Evolutionary conservation across 2,888 invertebrate genomes (phyloP).

Genomic region (Marasmarcha lunaedactyla): DNA sequence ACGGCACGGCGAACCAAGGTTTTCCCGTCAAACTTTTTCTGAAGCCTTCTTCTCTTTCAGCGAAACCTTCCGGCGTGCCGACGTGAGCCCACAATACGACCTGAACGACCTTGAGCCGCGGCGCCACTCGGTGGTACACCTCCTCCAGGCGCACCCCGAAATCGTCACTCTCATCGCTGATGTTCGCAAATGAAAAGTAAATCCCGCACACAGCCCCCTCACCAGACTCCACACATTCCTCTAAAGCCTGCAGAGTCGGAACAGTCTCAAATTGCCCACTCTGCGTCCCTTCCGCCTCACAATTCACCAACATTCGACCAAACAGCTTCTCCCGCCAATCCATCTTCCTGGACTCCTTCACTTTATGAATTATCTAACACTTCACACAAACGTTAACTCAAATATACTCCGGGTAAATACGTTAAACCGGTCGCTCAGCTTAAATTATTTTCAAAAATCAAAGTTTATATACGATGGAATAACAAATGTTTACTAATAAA

Average conservation of each 20-base stretch:
- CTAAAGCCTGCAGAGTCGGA: slow-evolving; percentile 51
- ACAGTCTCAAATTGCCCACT: slow-evolving; percentile 56
- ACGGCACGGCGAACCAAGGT: slow-evolving; percentile 79
- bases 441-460: neutral
- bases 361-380: neutral
- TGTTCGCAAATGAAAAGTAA: slow-evolving; percentile 79
- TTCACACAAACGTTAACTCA: neutral
- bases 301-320: slow-evolving; percentile 66
- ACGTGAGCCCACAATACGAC: slow-evolving; percentile 77
- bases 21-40: slow-evolving; percentile 72
- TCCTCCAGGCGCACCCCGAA: slow-evolving; percentile 74
- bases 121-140: slow-evolving; percentile 61
- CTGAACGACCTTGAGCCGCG: slow-evolving; percentile 73
- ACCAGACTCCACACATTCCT: slow-evolving; percentile 55
- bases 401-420: neutral
- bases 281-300: slow-evolving; percentile 47
- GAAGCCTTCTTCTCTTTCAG: slow-evolving; percentile 76
- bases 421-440: neutral
- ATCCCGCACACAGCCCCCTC: slow-evolving; percentile 71
- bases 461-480: neutral
- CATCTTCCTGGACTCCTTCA: slow-evolving; percentile 25
- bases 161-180: slow-evolving; percentile 76
- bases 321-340: slow-evolving; percentile 75
- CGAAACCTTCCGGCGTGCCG: slow-evolving; percentile 69
- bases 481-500: too few relatives aligned